Evolutionary conservation across 2,888 invertebrate genomes (phyloP), one percentile per base, ranked within the genome.

Genomic region (Cephus pulcher): DNA sequence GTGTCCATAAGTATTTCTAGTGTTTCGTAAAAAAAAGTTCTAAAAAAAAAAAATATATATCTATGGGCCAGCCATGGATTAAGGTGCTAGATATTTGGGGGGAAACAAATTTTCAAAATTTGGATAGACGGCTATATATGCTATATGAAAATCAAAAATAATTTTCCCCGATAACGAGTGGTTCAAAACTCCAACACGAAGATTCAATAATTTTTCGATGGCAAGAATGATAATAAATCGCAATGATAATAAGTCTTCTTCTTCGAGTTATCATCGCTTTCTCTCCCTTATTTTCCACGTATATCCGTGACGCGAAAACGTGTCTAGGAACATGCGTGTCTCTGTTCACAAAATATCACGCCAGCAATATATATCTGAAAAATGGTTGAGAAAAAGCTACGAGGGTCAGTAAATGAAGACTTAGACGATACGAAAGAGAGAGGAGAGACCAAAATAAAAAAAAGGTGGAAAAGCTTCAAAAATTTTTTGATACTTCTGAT

Each of bases 141-240:
- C 4, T 15, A 15, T 1, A 15, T 4, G 40, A 15, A 40, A 15
- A 15, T 12, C 12, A 1, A 40, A 40, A 40, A 15, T 15, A 40
- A 40, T 40, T 15, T 15, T 15, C 15, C 15, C 40, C 40, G 4
- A 40, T 40, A 15, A 40, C 15, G 1, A 15, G 0, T 4, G 40
- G 4, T 15, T 1, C 4, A 15, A 40, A 40, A 40, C 15, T 15
- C 15, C 6, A 15, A 15, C 71, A 33, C 71, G 34, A 23, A 74
- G 74, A 35, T 12, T 30, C 15, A n/a, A n/a, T 70, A 70, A 70
- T 70, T 70, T n/a, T 70, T 11, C 3, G 71, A 33, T 40, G 11
- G 30, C 73, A 78, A 73, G 73, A 75, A 78, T 68, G 76, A 78
- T 30, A 73, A 78, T 78, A 78, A 78, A 70, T 75, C 75, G 34